Evolutionary conservation across 2,888 invertebrate genomes (phyloP).

Genomic region (Orthonychiurus folsomi): DNA sequence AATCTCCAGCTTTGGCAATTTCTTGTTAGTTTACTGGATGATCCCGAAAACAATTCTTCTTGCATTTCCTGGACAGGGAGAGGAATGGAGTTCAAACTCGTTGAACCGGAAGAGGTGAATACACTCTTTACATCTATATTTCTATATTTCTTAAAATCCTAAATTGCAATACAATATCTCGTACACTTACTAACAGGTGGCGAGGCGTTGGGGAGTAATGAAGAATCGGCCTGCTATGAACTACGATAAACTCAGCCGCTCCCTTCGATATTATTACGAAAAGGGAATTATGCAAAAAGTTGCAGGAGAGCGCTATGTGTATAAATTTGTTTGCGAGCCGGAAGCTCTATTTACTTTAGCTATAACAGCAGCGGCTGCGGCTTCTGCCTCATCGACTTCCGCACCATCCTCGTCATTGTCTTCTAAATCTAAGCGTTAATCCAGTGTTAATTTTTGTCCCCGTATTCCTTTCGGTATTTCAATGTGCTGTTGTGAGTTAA

Average conservation of each 20-base stretch:
- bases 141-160: too few species aligned
- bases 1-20: conserved; percentile 93
- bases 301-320: conserved; percentile 89
- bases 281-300: conserved; percentile 99
- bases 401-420: background rate
- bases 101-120: conserved; percentile 82
- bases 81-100: conserved; percentile 89
- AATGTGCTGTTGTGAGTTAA: background rate
- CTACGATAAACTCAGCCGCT: conserved; percentile 88
- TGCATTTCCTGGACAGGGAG: conserved; percentile 79
- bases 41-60: conserved; percentile 46
- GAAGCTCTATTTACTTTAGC: conserved; percentile 81
- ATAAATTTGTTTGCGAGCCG: conserved; percentile 93
- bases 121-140: background rate
- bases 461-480: background rate
- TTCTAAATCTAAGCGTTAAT: background rate
- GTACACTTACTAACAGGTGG: conserved; percentile 56
- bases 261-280: conserved; percentile 91
- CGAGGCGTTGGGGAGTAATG: conserved; percentile 88
- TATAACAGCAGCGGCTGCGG: background rate
- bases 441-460: too few species aligned
- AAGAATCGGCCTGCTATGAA: conserved; percentile 97
- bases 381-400: background rate
- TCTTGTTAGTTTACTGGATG: conserved; percentile 62
- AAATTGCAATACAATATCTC: too few species aligned